These are phyloP conservation scores for Gonioctena quinquepunctata DNA, from an alignment of 1,140 invertebrate genomes.

Conservation along the genomic window DNA sequence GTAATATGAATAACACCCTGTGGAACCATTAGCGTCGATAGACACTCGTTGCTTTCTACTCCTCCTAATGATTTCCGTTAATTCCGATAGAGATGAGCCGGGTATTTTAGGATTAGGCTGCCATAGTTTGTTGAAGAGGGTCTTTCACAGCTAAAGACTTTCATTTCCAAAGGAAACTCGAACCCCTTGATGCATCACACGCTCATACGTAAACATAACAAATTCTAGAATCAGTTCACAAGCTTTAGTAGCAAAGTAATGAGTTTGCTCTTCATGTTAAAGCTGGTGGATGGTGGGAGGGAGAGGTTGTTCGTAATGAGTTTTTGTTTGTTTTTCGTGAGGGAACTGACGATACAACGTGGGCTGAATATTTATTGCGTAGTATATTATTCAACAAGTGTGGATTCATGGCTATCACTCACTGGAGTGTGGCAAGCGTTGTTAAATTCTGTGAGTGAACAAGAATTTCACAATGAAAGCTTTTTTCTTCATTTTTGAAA, in stretches of 20 bases:
- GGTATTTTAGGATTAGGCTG: constrained; percentile 18
- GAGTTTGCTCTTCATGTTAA: constrained; percentile 9
- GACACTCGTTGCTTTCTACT: background rate
- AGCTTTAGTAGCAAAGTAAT: constrained; percentile 16
- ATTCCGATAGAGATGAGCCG: constrained; percentile 6
- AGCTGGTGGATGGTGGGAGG: background rate
- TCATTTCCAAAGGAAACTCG: constrained; percentile 4
- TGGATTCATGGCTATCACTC: too few species aligned
- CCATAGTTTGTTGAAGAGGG: constrained; percentile 13
- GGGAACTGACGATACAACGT: too few species aligned
- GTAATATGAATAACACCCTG: too few species aligned
- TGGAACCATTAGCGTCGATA: background rate
- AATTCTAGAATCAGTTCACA: constrained; percentile 13
- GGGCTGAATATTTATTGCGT: too few species aligned
- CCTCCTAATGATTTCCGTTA: background rate
- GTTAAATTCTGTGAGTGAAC: too few species aligned
- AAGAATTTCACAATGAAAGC: too few species aligned
- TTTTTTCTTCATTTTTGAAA: too few species aligned
- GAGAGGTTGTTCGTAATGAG: too few species aligned
- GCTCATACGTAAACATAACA: constrained; percentile 16
- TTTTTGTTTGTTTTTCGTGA: too few species aligned
- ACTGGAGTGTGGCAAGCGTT: too few species aligned
- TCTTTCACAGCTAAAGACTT: background rate
- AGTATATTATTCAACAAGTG: too few species aligned
- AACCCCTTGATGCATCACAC: constrained; percentile 21